Evolutionary conservation across 2,113 vertebrate genomes (phyloP), one percentile per base, ranked within the genome.

Genomic region (Petrocephalus microphthalmus): DNA sequence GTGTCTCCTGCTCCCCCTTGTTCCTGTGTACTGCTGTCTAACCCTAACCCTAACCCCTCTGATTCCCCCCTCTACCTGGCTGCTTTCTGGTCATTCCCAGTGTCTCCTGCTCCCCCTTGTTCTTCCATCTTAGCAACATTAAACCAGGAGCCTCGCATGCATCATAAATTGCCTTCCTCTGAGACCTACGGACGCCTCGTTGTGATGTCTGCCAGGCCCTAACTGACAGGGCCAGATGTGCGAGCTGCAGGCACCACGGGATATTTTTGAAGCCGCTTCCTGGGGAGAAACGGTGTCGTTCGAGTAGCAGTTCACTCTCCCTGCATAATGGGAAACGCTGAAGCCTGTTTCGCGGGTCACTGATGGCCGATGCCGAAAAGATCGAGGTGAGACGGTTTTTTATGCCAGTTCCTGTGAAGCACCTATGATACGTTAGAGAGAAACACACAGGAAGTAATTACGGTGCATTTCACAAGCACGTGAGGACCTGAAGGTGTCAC

Each of bases 361-460:
- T 52, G 49, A 84, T 13, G 22, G 49, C 49, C 52, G 49, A 52
- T 52, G 49, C 82, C 13, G 22, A 49, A 84, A 51, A 25, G 29
- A 29, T 67, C 33, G 3, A 13, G 17, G 20, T 45, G 20, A n/a
- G 49, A 51, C 22, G 6, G 22, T 84, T 84, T 42, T 15, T 84
- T 52, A 51, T 52, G 49, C 47, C 82, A 25, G 47, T 84, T 52
- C 52, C 22, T 25, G n/a, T n/a, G n/a, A 84, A 52, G 82, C 47
- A 84, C 82, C 51, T 84, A 52, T 25, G 20, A 84, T 51, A 29
- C 4, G 45, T n/a, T 20, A n/a, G n/a, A 49, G 82, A 8, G 82
- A 84, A 52, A 84, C 11, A 51, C 52, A 84, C 82, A 25, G 82
- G 2, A 84, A 84, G 47, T 84, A 84, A 84, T 84, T 84, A 84